A percentile compares a stretch with the other conserved stretches of the same genome.
phyloP scores from a whole-genome alignment of 2,888 invertebrate genomes.

The Agrotis exclamationis region DNA sequence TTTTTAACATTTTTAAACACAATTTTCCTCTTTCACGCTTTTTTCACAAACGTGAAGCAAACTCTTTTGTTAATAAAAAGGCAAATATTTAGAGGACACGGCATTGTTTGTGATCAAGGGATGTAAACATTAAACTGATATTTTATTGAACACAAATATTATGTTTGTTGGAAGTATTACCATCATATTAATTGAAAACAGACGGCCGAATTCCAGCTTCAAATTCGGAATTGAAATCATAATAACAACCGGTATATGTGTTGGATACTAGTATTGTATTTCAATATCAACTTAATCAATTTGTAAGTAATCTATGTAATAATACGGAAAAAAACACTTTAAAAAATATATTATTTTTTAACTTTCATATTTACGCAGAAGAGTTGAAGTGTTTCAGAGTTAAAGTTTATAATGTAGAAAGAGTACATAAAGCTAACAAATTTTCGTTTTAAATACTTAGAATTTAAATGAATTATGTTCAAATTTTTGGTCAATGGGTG shows the following conservation, averaged over 20 bases:
- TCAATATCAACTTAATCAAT: not conserved
- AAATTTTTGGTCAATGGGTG: too few relatives aligned
- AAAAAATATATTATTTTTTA: too few relatives aligned
- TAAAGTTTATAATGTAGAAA: too few relatives aligned
- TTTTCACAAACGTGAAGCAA: slow-evolving; percentile 23
- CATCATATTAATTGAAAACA: slow-evolving; percentile 29
- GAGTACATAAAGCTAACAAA: too few relatives aligned
- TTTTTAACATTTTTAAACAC: slow-evolving; percentile 6
- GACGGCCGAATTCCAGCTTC: slow-evolving; percentile 11
- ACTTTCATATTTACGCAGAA: too few relatives aligned
- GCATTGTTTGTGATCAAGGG: slow-evolving; percentile 24
- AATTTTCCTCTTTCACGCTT: slow-evolving; percentile 13
- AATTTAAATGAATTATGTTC: too few relatives aligned
- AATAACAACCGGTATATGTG: slow-evolving; percentile 1
- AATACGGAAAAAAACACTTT: too few relatives aligned
- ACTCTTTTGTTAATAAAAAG: slow-evolving; percentile 12
- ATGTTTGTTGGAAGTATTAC: slow-evolving; percentile 17
- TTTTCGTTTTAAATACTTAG: too few relatives aligned
- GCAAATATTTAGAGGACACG: slow-evolving; percentile 9
- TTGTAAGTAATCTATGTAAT: not conserved
- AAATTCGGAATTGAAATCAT: not conserved
- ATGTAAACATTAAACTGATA: slow-evolving; percentile 27
- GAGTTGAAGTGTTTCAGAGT: too few relatives aligned
- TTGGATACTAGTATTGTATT: not conserved
- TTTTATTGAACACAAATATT: slow-evolving; percentile 30